Percentiles rank a stretch among this genome's conserved stretches.
Conservation (phyloP, 1,140 invertebrate species). For the Pteromalus puparum region DNA sequence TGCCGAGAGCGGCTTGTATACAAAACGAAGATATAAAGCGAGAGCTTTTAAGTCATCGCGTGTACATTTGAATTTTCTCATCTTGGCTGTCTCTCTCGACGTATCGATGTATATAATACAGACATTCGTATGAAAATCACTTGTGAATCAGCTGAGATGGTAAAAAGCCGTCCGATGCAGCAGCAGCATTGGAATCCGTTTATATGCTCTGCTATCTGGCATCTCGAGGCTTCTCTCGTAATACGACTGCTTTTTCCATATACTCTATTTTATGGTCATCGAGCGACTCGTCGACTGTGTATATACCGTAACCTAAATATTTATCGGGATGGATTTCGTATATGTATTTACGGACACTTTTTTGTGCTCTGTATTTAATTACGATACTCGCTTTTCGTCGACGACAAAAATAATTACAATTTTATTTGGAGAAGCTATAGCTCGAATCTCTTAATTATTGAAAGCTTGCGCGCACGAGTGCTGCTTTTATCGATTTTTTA, state of each 20-base stretch:
- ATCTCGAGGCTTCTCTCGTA: not conserved
- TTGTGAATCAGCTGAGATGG: not conserved
- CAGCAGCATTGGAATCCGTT: not conserved
- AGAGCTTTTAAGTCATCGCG: too few relatives aligned
- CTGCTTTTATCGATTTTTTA: not conserved
- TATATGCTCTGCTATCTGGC: not conserved
- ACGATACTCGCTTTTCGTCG: not conserved
- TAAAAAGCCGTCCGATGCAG: not conserved
- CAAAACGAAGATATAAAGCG: too few relatives aligned
- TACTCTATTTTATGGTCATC: not conserved
- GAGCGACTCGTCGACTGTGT: not conserved
- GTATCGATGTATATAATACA: not conserved
- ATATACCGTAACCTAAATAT: not conserved
- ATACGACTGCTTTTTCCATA: not conserved
- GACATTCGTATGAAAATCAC: not conserved
- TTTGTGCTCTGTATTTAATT: not conserved
- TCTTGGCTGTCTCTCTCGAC: not conserved
- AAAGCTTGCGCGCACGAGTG: not conserved
- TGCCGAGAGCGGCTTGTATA: not conserved
- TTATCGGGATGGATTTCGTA: not conserved
- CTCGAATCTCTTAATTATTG: not conserved
- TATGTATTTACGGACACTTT: not conserved
- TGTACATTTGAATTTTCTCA: too few relatives aligned
- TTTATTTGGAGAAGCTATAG: too few relatives aligned
- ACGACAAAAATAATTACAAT: not conserved